phyloP scores from a whole-genome alignment of 1,140 invertebrate species.

The Anoplophora glabripennis region DNA sequence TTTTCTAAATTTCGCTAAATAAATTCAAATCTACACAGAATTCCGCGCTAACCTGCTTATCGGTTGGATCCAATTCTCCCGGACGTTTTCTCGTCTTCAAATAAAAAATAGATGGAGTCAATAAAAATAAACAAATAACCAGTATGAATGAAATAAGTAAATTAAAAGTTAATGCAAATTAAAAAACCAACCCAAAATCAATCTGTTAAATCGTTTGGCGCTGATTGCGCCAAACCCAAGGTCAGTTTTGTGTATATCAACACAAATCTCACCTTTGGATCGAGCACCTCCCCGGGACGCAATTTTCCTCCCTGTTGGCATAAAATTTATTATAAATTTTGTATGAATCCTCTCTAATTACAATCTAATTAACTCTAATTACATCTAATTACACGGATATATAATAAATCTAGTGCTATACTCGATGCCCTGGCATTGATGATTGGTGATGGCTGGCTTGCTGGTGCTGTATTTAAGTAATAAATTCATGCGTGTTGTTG shows the following conservation, averaged over 20 bases:
- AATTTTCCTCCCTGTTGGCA: constrained; percentile 57
- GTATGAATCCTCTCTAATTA: constrained; percentile 4
- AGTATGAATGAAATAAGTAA: constrained; percentile 39
- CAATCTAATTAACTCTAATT: constrained; percentile 5
- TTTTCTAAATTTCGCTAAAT: constrained; percentile 24
- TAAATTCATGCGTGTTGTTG: no score
- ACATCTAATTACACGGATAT: not conserved
- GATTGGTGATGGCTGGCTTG: constrained; percentile 22
- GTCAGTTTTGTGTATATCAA: constrained; percentile 62
- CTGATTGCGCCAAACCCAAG: constrained; percentile 42
- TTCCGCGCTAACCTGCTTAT: constrained; percentile 53
- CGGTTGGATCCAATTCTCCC: constrained; percentile 51
- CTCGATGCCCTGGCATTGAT: constrained; percentile 20
- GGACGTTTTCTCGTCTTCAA: constrained; percentile 52
- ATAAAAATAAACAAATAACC: constrained; percentile 26
- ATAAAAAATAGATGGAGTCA: constrained; percentile 35
- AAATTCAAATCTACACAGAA: constrained; percentile 30
- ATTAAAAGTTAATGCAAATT: constrained; percentile 34
- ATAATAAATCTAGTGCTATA: constrained; percentile 14
- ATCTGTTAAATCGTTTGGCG: constrained; percentile 23
- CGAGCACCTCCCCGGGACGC: constrained; percentile 75
- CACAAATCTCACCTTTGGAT: constrained; percentile 74
- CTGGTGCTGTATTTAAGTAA: constrained; percentile 19
- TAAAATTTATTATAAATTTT: constrained; percentile 25
- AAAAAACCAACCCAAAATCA: constrained; percentile 29